A percentile compares a stretch with the other conserved stretches of the same genome.
Evolutionary conservation across 2,113 vertebrate genomes (phyloP).

Genomic region (Mirounga angustirostris): DNA sequence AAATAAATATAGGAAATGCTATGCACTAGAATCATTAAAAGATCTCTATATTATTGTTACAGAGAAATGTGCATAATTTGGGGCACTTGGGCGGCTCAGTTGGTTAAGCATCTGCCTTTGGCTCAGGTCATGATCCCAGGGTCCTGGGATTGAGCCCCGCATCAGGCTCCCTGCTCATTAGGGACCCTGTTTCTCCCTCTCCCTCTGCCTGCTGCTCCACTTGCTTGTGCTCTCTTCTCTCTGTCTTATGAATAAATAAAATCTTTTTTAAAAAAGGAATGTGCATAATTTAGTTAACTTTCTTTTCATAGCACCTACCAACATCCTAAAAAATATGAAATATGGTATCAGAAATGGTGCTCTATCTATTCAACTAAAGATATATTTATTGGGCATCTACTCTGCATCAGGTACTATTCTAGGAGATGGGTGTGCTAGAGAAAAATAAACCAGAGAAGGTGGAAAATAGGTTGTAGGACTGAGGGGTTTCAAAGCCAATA

Average conservation of each 20-base stretch:
- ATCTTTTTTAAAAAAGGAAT: neutral
- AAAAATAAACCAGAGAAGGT: neutral
- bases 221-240: neutral
- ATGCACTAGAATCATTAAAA: neutral
- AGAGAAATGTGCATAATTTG: conserved; percentile 9
- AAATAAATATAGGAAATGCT: neutral
- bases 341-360: neutral
- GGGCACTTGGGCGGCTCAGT: neutral
- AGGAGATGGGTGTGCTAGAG: neutral
- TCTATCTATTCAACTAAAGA: neutral
- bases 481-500: neutral
- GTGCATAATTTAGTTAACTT: neutral
- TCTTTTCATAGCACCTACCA: neutral
- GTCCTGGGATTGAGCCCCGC: too few relatives aligned
- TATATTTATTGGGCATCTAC: neutral
- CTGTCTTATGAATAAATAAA: neutral
- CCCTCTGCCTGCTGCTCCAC: neutral
- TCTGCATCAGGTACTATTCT: neutral
- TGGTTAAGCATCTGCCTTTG: too few relatives aligned
- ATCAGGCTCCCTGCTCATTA: too few relatives aligned
- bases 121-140: too few relatives aligned
- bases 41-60: neutral
- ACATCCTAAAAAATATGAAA: neutral
- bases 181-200: neutral
- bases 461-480: neutral